Base-by-base conservation (phyloP, 2,888 invertebrate species). In the Lasioglossum leucozonium region DNA sequence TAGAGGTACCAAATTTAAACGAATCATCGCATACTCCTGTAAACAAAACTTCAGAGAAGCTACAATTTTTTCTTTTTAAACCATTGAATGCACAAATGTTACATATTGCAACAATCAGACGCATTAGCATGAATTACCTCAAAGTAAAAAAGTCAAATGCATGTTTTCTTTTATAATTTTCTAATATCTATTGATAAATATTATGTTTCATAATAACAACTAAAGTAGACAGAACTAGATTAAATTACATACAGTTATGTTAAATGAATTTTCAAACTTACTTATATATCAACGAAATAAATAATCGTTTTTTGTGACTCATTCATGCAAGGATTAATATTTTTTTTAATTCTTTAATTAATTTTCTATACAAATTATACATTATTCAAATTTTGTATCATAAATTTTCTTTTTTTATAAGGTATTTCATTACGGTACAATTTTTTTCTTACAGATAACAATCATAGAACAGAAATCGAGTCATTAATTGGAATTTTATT, bases 401-500 rank as follows among this genome's bases (percentile, higher is more conserved):
- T 58, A 58, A 13, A 58, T 30, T 26, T 16, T 26, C 40, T 30
- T 18, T 40, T 51, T 62, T 26, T n/a, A 2, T 4, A 26, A 42
- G 18, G 34, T 13, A 51, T 58, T 4, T 55, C 13, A 62, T 62
- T 62, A 69, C 58, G 55, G 13, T 16, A 40, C 2, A 40, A 73
- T 10, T 10, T 11, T 78, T 44, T 83, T 83, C 4, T 87, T 83
- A 8, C 87, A 92, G 93, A 93, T 77, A 93, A 91, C 76, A 93
- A 89, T 72, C 86, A 89, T 37, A 89, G 85, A 58, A 87, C 88
- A 13, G 92, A 93, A 77, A 91, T 93, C 30, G 91, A 93, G 37
- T 87, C 91, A 16, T 77, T 93, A 77, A 92, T 94, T 40, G 89
- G 92, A 88, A 93, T 92, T 8, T 88, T 95, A 22, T 79, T 95